Conservation (phyloP, 2,888 invertebrate genomes). For the Philereme transversata region DNA sequence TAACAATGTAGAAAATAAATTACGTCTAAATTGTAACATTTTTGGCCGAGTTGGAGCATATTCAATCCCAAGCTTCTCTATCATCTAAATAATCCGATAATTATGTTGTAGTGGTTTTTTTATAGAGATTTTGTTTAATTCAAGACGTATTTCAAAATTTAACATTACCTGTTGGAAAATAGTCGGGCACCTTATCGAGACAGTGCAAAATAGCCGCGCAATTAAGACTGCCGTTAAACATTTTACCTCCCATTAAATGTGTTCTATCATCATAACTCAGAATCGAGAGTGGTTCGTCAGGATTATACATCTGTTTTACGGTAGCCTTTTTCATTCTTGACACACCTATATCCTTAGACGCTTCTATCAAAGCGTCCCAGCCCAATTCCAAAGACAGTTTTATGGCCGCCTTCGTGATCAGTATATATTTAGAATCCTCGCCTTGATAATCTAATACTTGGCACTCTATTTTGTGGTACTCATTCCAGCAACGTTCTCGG, state of each 20-base stretch:
- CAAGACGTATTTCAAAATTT: background rate
- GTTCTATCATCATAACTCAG: conserved; percentile 16
- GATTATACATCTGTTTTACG: conserved; percentile 8
- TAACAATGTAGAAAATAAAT: background rate
- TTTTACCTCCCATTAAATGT: conserved; percentile 7
- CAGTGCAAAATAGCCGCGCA: background rate
- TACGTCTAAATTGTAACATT: no score
- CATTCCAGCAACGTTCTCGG: background rate
- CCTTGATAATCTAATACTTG: background rate
- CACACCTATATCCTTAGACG: conserved; percentile 16
- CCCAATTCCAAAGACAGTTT: conserved; percentile 18
- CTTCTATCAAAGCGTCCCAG: conserved; percentile 14
- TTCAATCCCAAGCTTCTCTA: no score
- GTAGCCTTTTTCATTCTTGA: conserved; percentile 7
- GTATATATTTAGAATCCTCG: background rate
- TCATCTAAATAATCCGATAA: no score
- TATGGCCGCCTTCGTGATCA: conserved; percentile 7
- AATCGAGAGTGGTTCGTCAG: conserved; percentile 7
- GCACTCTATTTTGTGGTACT: conserved; percentile 14
- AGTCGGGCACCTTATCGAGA: background rate
- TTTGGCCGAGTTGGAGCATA: no score
- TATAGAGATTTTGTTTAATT: no score
- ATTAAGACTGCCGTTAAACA: conserved; percentile 15
- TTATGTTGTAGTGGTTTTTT: no score
- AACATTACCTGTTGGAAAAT: conserved; percentile 22